Evolutionary conservation across 2,888 invertebrate genomes (phyloP).

Genomic region (Chloroclystis v-ata): DNA sequence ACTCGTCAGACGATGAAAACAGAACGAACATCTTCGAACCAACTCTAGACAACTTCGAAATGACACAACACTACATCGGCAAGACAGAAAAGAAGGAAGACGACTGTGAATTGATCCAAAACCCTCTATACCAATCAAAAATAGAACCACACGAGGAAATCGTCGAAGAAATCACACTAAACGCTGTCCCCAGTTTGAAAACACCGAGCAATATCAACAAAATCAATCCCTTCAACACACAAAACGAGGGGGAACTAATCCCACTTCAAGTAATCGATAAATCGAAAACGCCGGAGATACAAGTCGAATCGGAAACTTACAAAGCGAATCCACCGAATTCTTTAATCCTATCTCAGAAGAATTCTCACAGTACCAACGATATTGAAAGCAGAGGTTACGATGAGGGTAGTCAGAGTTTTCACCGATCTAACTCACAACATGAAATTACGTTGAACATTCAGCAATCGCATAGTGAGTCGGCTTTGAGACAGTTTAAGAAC

Average conservation of each 20-base stretch:
- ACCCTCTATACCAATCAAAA: conserved; percentile 70
- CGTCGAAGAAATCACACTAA: conserved; percentile 74
- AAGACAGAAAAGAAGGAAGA: conserved; percentile 50
- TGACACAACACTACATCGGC: conserved; percentile 71
- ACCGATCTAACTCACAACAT: conserved; percentile 80
- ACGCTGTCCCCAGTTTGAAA: conserved; percentile 47
- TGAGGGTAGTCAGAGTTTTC: conserved; percentile 48
- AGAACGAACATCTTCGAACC: conserved; percentile 72
- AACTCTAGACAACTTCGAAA: conserved; percentile 70
- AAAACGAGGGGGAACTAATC: neutral
- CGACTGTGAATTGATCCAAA: conserved; percentile 67
- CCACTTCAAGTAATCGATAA: neutral
- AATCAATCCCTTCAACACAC: conserved; percentile 57
- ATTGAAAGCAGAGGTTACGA: conserved; percentile 63
- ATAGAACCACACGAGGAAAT: conserved; percentile 65
- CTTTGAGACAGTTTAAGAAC: conserved; percentile 82
- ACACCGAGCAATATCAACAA: conserved; percentile 58
- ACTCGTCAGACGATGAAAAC: conserved; percentile 74
- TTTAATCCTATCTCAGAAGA: conserved; percentile 77
- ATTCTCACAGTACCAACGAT: conserved; percentile 84
- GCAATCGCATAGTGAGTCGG: conserved; percentile 88
- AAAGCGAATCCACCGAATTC: conserved; percentile 75
- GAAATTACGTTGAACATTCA: conserved; percentile 85
- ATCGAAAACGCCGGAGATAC: conserved; percentile 79
- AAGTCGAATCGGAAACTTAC: conserved; percentile 55